Evolutionary conservation across 2,113 vertebrate species (phyloP).

Genomic region (Thymallus thymallus): DNA sequence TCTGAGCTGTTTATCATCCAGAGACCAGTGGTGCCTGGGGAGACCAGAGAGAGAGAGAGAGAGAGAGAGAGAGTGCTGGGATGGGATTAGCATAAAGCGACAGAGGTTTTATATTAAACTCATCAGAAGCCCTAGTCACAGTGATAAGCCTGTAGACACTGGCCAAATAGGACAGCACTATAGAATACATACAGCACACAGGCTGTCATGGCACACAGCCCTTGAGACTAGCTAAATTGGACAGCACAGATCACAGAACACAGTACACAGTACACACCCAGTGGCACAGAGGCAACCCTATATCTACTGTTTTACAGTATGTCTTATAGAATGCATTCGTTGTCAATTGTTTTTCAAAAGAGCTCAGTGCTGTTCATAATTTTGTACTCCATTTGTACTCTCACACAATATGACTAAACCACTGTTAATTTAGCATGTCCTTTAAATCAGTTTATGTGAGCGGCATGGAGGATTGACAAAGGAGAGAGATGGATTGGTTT

Average conservation of each 20-base stretch:
- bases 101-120: conserved; percentile 43
- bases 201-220: conserved; percentile 26
- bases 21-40: conserved; percentile 43
- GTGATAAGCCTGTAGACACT: conserved; percentile 43
- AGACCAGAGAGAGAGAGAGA: conserved; percentile 9
- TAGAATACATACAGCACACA: too few species aligned
- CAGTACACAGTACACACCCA: not conserved
- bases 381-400: not conserved
- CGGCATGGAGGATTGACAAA: too few species aligned
- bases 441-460: conserved; percentile 31
- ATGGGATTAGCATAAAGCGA: conserved; percentile 47
- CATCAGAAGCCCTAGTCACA: conserved; percentile 27
- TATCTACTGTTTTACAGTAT: too few species aligned
- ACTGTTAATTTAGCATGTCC: not conserved
- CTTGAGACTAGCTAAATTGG: too few species aligned
- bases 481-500: too few species aligned
- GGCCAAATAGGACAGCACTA: conserved; percentile 24
- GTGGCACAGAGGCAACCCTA: not conserved
- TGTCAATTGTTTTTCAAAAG: not conserved
- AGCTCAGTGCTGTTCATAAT: not conserved
- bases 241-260: not conserved
- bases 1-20: conserved; percentile 51
- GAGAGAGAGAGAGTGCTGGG: conserved; percentile 34
- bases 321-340: not conserved
- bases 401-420: not conserved